These are phyloP conservation scores for Oxygymnocypris stewartii DNA, from an alignment of 2,113 vertebrate genomes.

Conservation along the genomic window DNA sequence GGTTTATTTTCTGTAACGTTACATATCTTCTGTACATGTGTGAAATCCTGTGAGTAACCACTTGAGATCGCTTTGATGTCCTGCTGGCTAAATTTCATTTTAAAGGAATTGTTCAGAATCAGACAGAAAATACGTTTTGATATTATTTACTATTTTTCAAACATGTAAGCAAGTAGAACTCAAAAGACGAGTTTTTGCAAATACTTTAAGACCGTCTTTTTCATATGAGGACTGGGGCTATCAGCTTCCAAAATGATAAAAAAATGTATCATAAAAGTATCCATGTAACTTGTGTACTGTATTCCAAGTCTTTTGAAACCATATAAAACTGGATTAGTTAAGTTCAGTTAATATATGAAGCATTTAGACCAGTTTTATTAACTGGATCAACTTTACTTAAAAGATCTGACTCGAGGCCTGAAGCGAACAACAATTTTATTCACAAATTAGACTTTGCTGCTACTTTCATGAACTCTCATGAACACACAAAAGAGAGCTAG, in stretches of 20 bases:
- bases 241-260: no score
- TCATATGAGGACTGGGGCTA: no score
- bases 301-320: no score
- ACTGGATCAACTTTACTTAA: not conserved
- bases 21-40: no score
- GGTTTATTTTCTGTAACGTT: not conserved
- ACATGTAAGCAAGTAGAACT: not conserved
- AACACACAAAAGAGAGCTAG: not conserved
- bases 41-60: not conserved
- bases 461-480: not conserved
- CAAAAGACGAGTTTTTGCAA: not conserved
- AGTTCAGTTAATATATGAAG: not conserved
- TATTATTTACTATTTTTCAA: not conserved
- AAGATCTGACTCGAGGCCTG: not conserved
- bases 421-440: not conserved
- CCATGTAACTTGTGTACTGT: no score
- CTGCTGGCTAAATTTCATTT: not conserved
- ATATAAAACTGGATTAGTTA: not conserved
- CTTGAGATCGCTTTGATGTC: not conserved
- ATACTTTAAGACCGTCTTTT: no score
- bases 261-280: no score
- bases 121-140: not conserved
- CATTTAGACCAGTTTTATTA: not conserved
- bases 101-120: not conserved
- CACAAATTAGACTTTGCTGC: not conserved